phyloP scores from a whole-genome alignment of 2,888 invertebrate species.

The Drosophila glabriapex region DNA sequence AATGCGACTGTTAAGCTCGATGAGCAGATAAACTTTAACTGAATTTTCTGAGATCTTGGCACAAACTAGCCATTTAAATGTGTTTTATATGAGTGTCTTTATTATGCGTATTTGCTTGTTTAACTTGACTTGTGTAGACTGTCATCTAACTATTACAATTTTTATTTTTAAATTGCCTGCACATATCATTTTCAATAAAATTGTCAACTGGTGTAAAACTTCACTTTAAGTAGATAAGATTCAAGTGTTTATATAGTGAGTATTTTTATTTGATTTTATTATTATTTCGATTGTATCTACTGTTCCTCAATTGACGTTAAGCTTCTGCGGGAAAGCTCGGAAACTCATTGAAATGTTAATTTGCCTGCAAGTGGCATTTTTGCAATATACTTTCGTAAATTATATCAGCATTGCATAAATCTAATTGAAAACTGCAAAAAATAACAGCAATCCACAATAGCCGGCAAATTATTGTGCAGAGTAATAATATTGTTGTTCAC shows the following conservation, averaged over 20 bases:
- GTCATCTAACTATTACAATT: background rate
- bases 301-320: background rate
- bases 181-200: background rate
- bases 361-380: slow-evolving; percentile 16
- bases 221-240: background rate
- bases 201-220: background rate
- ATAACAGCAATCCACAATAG: slow-evolving; percentile 32
- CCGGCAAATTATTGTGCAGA: slow-evolving; percentile 64
- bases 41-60: background rate
- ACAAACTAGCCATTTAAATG: background rate
- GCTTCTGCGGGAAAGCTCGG: background rate
- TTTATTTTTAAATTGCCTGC: background rate
- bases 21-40: slow-evolving; percentile 26
- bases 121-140: background rate
- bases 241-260: background rate
- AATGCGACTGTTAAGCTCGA: slow-evolving; percentile 21
- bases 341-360: no score
- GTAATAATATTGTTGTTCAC: slow-evolving; percentile 25
- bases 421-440: slow-evolving; percentile 12
- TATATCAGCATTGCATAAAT: slow-evolving; percentile 69
- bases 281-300: background rate
- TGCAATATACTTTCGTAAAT: slow-evolving; percentile 29
- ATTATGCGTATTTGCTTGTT: background rate
- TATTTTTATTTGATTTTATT: background rate
- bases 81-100: background rate